These are phyloP conservation scores for Polia nebulosa DNA, from an alignment of 2,888 invertebrate species.

Conservation along the genomic window DNA sequence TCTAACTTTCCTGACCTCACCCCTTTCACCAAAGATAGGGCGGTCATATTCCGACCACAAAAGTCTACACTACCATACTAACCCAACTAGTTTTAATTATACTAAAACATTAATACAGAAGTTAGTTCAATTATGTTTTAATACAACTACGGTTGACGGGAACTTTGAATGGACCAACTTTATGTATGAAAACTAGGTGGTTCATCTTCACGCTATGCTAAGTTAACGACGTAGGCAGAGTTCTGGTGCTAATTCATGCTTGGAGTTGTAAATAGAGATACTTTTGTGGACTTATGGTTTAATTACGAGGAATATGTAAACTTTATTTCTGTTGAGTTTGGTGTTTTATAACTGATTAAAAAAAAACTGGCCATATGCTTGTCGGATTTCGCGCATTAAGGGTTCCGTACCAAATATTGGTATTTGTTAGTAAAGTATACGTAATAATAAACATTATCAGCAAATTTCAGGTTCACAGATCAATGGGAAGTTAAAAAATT, in stretches of 20 bases:
- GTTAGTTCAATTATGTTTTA: conserved; percentile 52
- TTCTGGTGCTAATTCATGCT: conserved; percentile 25
- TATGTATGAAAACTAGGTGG: conserved; percentile 42
- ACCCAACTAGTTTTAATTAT: conserved; percentile 49
- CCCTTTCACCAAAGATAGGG: neutral
- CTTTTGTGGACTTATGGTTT: conserved; percentile 20
- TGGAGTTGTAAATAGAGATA: conserved; percentile 25
- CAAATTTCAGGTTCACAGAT: too few relatives aligned
- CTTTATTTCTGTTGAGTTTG: too few relatives aligned
- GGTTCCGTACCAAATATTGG: too few relatives aligned
- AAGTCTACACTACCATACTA: neutral
- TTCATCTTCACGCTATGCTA: conserved; percentile 51
- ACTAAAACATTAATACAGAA: conserved; percentile 34
- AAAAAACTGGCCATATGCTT: too few relatives aligned
- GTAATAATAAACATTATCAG: too few relatives aligned
- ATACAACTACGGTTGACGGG: conserved; percentile 47
- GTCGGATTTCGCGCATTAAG: too few relatives aligned
- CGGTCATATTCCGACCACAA: neutral
- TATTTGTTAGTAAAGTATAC: too few relatives aligned
- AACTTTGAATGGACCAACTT: conserved; percentile 51
- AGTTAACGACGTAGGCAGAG: conserved; percentile 31
- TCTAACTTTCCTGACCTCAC: neutral
- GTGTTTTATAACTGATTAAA: too few relatives aligned
- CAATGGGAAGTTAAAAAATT: too few relatives aligned
- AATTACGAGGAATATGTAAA: neutral